A percentile compares a stretch with the other conserved stretches of the same genome.
Evolutionary conservation across 2,797 vertebrate genomes (phyloP).

Genomic region (Sebastes matsubarae): DNA sequence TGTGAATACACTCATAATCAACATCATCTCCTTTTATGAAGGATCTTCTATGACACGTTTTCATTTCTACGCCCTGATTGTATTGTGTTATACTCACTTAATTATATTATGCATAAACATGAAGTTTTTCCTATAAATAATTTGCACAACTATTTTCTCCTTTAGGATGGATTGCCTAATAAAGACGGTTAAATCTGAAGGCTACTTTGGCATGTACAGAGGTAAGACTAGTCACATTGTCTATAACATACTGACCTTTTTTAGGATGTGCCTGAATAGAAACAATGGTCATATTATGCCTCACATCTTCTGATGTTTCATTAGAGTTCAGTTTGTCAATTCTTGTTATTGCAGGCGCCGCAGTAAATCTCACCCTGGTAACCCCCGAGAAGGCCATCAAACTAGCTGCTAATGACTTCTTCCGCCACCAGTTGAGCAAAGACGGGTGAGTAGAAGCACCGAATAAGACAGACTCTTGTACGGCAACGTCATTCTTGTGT

Average conservation of each 20-base stretch:
- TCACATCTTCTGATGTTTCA: neutral
- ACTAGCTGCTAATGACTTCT: conserved; percentile 88
- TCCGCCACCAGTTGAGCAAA: conserved; percentile 83
- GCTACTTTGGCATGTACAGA: conserved; percentile 92
- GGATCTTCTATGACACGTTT: neutral
- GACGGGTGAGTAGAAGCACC: conserved; percentile 76
- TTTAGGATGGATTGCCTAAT: conserved; percentile 88
- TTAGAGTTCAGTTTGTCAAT: neutral
- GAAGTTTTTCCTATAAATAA: neutral
- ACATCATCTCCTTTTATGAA: neutral
- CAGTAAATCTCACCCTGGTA: conserved; percentile 87
- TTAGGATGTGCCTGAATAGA: neutral
- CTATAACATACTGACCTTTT: neutral
- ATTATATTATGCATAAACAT: neutral
- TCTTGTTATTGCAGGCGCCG: conserved; percentile 76
- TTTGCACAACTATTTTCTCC: neutral
- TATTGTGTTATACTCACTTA: neutral
- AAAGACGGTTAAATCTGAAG: conserved; percentile 88
- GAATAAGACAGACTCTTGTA: neutral
- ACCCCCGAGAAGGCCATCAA: conserved; percentile 89
- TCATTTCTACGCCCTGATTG: neutral
- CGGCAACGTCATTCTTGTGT: neutral
- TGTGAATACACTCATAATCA: neutral
- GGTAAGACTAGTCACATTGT: conserved; percentile 70
- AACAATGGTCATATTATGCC: too few species aligned